phyloP scores from a whole-genome alignment of 2,888 invertebrate species.

The Boloria selene region DNA sequence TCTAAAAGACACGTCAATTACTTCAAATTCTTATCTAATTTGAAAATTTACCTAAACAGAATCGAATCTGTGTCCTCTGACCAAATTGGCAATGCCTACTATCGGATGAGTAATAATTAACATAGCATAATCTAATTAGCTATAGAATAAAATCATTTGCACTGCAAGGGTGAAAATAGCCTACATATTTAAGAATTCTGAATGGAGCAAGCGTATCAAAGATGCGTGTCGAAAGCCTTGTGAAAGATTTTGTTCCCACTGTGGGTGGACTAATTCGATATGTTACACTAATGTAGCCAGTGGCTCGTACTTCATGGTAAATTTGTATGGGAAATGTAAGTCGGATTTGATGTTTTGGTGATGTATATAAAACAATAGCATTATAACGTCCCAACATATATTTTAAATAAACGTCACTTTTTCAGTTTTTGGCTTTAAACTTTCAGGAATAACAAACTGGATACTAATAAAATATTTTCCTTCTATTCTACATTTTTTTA shows the following conservation, averaged over 20 bases:
- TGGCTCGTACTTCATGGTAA: slow-evolving; percentile 55
- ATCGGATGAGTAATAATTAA: neutral
- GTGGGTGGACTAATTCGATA: slow-evolving; percentile 43
- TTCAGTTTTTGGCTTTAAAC: too few relatives aligned
- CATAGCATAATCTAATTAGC: slow-evolving; percentile 4
- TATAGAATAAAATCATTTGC: slow-evolving; percentile 6
- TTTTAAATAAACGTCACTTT: too few relatives aligned
- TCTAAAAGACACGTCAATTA: too few relatives aligned
- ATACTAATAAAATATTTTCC: too few relatives aligned
- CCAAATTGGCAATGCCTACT: neutral
- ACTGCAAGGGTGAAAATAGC: slow-evolving; percentile 14
- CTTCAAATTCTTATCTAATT: too few relatives aligned
- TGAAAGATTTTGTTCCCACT: slow-evolving; percentile 68
- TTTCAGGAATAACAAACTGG: too few relatives aligned
- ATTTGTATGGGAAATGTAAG: slow-evolving; percentile 63
- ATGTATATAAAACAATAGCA: neutral
- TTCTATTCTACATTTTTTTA: too few relatives aligned
- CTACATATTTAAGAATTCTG: slow-evolving; percentile 15
- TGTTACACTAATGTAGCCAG: slow-evolving; percentile 47
- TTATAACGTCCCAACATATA: neutral
- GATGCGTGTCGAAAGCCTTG: slow-evolving; percentile 60
- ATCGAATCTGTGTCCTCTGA: neutral
- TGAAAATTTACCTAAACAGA: too few relatives aligned
- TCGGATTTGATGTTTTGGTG: slow-evolving; percentile 44
- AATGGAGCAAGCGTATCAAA: slow-evolving; percentile 53